Base-by-base conservation (phyloP, 1,140 invertebrate genomes). In the Rhizoglyphus robini region DNA sequence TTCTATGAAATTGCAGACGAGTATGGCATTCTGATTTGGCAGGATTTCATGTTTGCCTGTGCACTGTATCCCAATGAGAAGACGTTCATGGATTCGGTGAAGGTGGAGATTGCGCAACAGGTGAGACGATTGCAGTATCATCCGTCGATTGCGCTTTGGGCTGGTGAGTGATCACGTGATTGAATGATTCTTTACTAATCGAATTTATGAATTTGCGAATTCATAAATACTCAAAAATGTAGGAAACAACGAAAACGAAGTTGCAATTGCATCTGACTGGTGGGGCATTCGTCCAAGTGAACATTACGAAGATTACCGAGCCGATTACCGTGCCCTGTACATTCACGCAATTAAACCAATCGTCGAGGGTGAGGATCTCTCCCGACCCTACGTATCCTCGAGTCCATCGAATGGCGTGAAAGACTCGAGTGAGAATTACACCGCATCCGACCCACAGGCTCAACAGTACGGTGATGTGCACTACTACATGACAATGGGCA, bases 191-290 rank as follows among this genome's bases (percentile, higher is more conserved):
- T n/a, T n/a, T n/a, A n/a, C n/a, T n/a, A n/a, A n/a, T n/a, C n/a
- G n/a, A n/a, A n/a, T n/a, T n/a, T n/a, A n/a, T n/a, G n/a, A n/a
- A n/a, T n/a, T n/a, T n/a, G n/a, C n/a, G n/a, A n/a, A n/a, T n/a
- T n/a, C n/a, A n/a, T n/a, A n/a, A n/a, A n/a, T n/a, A n/a, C n/a
- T n/a, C n/a, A n/a, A n/a, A n/a, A n/a, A n/a, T n/a, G n/a, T n/a
- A n/a, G n/a, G 89, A 3, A 99, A 98, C 74, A 99, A 99, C 76
- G 96, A 99, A 78, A 98, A 98, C 74, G 95, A 99, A 81, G 86
- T 83, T 29, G 92, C 90, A 0, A 75, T 98, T 1, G 79, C 82
- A 46, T 4, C 11, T 18, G 20, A 88, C n/a, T n/a, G n/a, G n/a
- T n/a, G n/a, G n/a, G n/a, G n/a, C n/a, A n/a, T n/a, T n/a, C n/a